phyloP scores from a whole-genome alignment of 2,888 invertebrate genomes.

The Elmis aenea region DNA sequence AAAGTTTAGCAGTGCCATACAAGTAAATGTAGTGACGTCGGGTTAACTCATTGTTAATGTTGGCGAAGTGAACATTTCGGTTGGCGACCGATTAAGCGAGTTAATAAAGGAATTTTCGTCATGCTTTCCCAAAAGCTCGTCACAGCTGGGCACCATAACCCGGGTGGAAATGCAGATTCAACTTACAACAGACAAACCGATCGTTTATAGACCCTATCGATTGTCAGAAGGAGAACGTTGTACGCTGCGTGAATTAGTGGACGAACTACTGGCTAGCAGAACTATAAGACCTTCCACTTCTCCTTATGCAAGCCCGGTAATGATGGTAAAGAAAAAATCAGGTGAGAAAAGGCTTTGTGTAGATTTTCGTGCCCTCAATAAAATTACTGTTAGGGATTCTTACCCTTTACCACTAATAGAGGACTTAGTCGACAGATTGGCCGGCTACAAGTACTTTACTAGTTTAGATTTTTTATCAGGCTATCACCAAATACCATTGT shows the following conservation, averaged over 20 bases:
- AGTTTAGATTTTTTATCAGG: conserved; percentile 28
- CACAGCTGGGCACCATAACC: background rate
- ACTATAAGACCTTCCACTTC: conserved; percentile 14
- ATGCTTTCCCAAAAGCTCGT: background rate
- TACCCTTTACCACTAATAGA: conserved; percentile 30
- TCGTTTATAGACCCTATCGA: conserved; percentile 6
- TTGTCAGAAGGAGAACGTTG: conserved; percentile 12
- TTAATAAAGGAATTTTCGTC: background rate
- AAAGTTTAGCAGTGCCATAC: too few relatives aligned
- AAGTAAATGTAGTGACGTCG: too few relatives aligned
- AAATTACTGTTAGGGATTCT: conserved; percentile 26
- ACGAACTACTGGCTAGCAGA: conserved; percentile 7
- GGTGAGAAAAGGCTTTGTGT: conserved; percentile 21
- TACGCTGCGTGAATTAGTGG: conserved; percentile 10
- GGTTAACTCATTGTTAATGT: background rate
- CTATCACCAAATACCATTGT: conserved; percentile 30
- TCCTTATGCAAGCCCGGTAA: conserved; percentile 17
- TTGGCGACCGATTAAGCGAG: background rate
- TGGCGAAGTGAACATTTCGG: background rate
- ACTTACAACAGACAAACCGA: background rate
- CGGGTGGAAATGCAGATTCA: background rate
- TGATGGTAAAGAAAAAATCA: conserved; percentile 21
- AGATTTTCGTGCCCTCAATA: conserved; percentile 29
- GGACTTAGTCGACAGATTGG: conserved; percentile 27
- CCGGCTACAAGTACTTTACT: conserved; percentile 25